Base-by-base conservation (phyloP, 2,113 vertebrate species). In the Marcusenius ussheri region DNA sequence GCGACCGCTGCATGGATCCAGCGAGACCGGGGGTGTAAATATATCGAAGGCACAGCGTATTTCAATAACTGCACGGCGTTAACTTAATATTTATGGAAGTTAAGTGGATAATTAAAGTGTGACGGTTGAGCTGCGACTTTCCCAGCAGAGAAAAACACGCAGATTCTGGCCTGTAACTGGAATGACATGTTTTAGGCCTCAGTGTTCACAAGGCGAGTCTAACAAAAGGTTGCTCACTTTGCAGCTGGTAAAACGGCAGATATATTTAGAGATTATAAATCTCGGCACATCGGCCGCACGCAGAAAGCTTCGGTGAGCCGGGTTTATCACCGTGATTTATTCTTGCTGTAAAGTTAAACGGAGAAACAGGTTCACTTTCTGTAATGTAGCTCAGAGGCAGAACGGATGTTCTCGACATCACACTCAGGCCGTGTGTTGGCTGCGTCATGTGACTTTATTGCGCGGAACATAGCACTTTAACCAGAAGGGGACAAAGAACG, bases 1-100 rank as follows among this genome's bases (percentile, higher is more conserved):
- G 94, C 92, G 94, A 96, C 94, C 90, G 56, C 62, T 92, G 89
- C 91, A 88, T 90, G 77, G 91, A 94, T 93, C 91, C 89, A 77
- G 92, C 88, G 89, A 88, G 85, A 93, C 84, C 80, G 50, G 84
- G 39, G 19, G 56, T 45, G 83, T 91, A 88, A 88, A 86, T 42
- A 19, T 46, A 89, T 88, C 21, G 51, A 87, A 89, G 86, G 90
- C 90, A 27, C 70, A 45, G 42, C 83, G 88, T 90, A 86, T 92
- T 91, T 91, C 77, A 91, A 91, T 91, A 91, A 74, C 46, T 39
- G 91, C 86, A 89, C 88, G 46, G 88, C 91, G 91, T 90, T 49
- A 85, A n/a, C 35, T 45, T 58, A 89, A 89, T 89, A 83, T 39
- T 56, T 50, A 83, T 42, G 51, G 47, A 42, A 4, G 35, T 47